Percentiles rank a stretch among this genome's conserved stretches.
These are phyloP conservation scores for Apodemus sylvaticus DNA, from an alignment of 2,113 vertebrate species.

Conservation along the genomic window DNA sequence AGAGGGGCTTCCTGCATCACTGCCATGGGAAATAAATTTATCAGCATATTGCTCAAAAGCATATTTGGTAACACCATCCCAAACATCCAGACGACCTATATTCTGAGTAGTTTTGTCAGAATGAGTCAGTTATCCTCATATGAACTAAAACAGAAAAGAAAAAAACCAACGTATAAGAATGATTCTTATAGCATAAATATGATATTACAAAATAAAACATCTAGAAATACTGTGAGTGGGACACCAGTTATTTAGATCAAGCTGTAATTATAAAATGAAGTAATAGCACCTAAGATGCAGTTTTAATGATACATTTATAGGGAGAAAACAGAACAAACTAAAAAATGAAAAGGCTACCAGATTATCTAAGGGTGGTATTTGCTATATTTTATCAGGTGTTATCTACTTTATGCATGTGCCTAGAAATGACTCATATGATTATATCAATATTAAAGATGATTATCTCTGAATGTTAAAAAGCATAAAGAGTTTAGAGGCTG, in stretches of 20 bases:
- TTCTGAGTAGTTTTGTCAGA: neutral
- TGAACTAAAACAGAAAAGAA: constrained; percentile 38
- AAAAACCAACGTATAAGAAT: neutral
- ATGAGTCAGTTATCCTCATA: neutral
- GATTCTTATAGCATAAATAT: neutral
- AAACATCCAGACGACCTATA: neutral
- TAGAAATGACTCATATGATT: neutral
- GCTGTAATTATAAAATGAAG: neutral
- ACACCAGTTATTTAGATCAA: neutral
- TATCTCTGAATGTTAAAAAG: neutral
- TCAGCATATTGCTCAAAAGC: constrained; percentile 8
- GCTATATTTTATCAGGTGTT: neutral
- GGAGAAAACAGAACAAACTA: neutral
- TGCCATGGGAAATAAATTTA: neutral
- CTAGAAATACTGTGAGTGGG: neutral
- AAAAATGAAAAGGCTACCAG: neutral
- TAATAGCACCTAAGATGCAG: neutral
- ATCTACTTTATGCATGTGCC: neutral
- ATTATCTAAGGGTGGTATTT: neutral
- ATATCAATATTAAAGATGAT: neutral
- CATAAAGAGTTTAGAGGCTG: neutral
- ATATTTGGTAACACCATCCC: neutral
- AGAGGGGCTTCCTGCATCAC: neutral
- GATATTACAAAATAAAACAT: neutral
- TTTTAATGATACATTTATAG: neutral